Conservation (phyloP, 2,797 vertebrate genomes). For the Acomys russatus region DNA sequence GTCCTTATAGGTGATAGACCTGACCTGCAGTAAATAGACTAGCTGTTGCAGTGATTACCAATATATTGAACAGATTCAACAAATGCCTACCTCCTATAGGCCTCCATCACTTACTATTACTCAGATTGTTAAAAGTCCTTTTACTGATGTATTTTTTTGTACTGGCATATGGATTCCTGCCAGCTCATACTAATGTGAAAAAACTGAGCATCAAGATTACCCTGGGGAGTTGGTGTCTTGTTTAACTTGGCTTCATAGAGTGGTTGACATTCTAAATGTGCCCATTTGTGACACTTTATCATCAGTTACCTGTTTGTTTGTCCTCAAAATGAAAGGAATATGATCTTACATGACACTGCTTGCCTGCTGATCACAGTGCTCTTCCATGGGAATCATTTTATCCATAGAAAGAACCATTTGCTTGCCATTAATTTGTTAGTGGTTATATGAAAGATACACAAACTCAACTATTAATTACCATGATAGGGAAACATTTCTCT, state of each 20-base stretch:
- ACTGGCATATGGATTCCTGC: not conserved
- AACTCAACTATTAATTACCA: conserved; percentile 24
- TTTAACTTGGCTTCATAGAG: conserved; percentile 57
- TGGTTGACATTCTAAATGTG: conserved; percentile 2
- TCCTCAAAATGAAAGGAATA: conserved; percentile 51
- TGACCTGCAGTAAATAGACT: not conserved
- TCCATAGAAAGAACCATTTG: conserved; percentile 12
- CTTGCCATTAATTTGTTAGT: not conserved
- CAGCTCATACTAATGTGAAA: not conserved
- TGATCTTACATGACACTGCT: not conserved
- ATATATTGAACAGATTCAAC: not conserved
- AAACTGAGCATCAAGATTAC: not conserved
- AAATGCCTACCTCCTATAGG: not conserved
- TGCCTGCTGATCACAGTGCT: conserved; percentile 49
- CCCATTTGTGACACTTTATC: conserved; percentile 47
- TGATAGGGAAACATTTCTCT: not conserved
- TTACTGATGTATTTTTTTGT: conserved; percentile 17
- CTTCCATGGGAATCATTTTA: conserved; percentile 1
- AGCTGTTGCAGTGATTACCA: not conserved
- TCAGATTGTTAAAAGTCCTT: conserved; percentile 61
- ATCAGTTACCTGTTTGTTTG: conserved; percentile 24
- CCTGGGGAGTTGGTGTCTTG: not conserved
- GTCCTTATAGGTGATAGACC: not conserved
- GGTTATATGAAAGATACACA: not conserved
- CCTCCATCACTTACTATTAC: not conserved